Base-by-base conservation (phyloP, 2,888 invertebrate genomes). In the Sinodicranocentrus sp. region DNA sequence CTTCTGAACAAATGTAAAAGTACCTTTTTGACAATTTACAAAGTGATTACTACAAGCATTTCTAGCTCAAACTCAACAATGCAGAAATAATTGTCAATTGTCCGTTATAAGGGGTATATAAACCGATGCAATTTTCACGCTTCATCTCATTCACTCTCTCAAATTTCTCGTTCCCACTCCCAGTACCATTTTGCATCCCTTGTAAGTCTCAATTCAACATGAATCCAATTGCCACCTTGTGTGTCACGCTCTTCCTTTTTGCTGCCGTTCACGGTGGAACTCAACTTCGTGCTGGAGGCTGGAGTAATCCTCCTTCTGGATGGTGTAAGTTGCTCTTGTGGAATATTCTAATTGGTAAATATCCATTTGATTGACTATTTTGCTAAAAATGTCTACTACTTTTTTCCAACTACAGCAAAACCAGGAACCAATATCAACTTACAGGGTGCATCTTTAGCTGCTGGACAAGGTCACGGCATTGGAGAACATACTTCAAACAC, bases 401-500 rank as follows among this genome's bases (percentile, higher is more conserved):
- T 21, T 52, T 52, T 52, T 52, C 19, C 5, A 52, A 17, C 6
- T 17, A 17, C 33, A 33, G 33, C 5, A 6, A 6, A 3, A 3
- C 33, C 5, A 33, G 10, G 10, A 3, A n/a, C n/a, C 23, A 13
- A 0, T 21, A 82, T 82, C 13, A 39, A 15, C 44, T 59, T 68
- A 23, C 73, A 61, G 44, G 82, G 82, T 39, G 71, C 59, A 6
- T 70, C 76, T 17, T 63, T 65, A 71, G 82, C 71, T 2, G 17
- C 68, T 71, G 82, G 82, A 10, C 17, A 52, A 6, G 82, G 82
- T 15, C 15, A 23, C 23, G 70, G 73, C 0, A 48, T 82, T 21
- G 76, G 76, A 33, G 82, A 82, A 23, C 82, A 82, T 17, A 28
- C 23, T 8, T 21, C 82, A n/a, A 19, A n/a, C 26, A 54, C 71